Conservation (phyloP, 2,888 invertebrate genomes). For the Papilio elwesi region DNA sequence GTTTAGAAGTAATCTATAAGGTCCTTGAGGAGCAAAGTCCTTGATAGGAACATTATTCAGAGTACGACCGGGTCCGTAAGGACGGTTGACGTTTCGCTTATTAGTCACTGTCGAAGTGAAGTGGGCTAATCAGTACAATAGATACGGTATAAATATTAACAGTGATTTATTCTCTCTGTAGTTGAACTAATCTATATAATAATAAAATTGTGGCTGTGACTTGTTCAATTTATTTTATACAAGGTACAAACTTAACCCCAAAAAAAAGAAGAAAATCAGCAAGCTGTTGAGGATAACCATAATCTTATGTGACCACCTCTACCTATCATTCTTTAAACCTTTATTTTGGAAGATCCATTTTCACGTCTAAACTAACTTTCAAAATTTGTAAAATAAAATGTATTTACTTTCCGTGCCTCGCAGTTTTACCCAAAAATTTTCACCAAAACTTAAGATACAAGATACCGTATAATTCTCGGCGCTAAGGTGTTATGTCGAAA, state of each 20-base stretch:
- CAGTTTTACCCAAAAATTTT: no score
- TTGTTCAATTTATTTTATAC: background rate
- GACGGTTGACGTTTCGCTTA: conserved; percentile 10
- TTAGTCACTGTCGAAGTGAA: conserved; percentile 17
- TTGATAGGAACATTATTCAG: conserved; percentile 7
- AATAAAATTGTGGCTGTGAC: background rate
- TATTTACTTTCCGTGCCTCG: no score
- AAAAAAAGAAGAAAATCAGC: background rate
- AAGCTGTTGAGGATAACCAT: no score
- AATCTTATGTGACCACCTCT: no score
- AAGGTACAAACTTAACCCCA: background rate
- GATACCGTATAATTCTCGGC: no score
- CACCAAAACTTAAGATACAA: no score
- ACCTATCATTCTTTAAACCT: no score
- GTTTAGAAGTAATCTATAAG: background rate
- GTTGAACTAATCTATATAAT: conserved; percentile 10
- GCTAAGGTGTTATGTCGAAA: no score
- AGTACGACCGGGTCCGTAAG: conserved; percentile 7
- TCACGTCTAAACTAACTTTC: no score
- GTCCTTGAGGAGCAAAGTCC: background rate
- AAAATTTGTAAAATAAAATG: no score
- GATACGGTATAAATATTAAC: background rate
- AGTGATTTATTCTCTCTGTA: conserved; percentile 5
- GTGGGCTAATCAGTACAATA: conserved; percentile 4
- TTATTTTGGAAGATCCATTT: no score